Percentiles rank a stretch among this genome's conserved stretches.
These are phyloP conservation scores for Elmis aenea DNA, from an alignment of 2,888 invertebrate species.

Conservation along the genomic window DNA sequence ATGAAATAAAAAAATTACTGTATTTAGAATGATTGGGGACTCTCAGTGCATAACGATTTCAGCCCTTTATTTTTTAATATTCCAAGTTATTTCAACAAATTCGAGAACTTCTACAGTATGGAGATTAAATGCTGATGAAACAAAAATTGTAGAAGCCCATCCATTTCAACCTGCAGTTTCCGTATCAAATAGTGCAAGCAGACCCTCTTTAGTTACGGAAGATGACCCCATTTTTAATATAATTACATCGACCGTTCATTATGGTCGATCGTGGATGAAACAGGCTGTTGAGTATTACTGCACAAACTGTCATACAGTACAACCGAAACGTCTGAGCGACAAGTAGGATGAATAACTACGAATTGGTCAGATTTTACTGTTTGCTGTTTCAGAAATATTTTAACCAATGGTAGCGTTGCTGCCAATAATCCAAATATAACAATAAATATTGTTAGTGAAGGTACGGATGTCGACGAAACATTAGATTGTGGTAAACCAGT, in stretches of 20 bases:
- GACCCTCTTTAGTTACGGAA: conserved; percentile 46
- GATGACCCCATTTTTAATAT: conserved; percentile 72
- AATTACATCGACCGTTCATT: conserved; percentile 65
- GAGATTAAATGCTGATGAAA: conserved; percentile 73
- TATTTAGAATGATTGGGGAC: too few species aligned
- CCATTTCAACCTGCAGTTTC: conserved; percentile 52
- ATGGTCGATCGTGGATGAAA: conserved; percentile 63
- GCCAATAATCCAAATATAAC: not conserved
- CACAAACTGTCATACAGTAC: conserved; percentile 56
- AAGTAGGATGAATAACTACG: too few species aligned
- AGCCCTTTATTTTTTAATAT: conserved; percentile 65
- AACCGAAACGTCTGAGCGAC: conserved; percentile 31
- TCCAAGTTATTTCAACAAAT: conserved; percentile 68
- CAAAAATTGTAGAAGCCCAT: conserved; percentile 65
- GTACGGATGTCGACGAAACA: conserved; percentile 55
- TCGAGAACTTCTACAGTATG: conserved; percentile 79
- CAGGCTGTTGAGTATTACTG: conserved; percentile 61
- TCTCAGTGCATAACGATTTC: too few species aligned
- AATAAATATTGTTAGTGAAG: conserved; percentile 12
- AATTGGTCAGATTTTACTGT: too few species aligned
- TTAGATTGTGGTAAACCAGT: conserved; percentile 81
- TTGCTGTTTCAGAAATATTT: too few species aligned
- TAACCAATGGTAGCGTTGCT: not conserved
- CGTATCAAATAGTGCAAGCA: conserved; percentile 32
- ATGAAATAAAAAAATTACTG: too few species aligned